Percentiles rank a stretch among this genome's conserved stretches.
Conservation (phyloP, 2,888 invertebrate genomes). For the Nomada lathburiana region DNA sequence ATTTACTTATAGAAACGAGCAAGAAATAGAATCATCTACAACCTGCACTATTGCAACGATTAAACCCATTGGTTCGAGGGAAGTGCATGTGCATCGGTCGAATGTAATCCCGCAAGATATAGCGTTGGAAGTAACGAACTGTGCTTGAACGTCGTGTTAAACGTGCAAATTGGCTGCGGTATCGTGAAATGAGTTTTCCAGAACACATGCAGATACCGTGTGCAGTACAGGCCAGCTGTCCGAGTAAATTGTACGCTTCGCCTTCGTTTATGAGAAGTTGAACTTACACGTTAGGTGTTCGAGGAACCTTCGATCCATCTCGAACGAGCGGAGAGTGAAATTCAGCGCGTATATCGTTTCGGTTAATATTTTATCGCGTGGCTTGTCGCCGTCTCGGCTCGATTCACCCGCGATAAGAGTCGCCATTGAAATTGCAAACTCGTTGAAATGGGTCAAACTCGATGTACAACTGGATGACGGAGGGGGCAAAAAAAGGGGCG, state of each 20-base stretch:
- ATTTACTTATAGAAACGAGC: no score
- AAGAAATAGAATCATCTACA: no score
- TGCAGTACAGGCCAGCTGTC: conserved; percentile 39
- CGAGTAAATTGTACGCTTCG: conserved; percentile 36
- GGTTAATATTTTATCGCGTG: conserved; percentile 33
- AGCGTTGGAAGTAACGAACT: background rate
- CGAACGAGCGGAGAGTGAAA: background rate
- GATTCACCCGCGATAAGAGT: conserved; percentile 7
- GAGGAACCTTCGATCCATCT: conserved; percentile 29
- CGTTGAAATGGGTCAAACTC: conserved; percentile 20
- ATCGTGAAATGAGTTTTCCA: background rate
- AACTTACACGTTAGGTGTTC: background rate
- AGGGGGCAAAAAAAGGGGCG: no score
- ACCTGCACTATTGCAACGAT: background rate
- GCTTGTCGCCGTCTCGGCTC: conserved; percentile 2
- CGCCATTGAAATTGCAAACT: conserved; percentile 21
- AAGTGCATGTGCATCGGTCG: background rate
- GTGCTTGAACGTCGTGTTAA: conserved; percentile 3
- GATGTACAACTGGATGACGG: background rate
- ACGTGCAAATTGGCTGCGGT: conserved; percentile 3
- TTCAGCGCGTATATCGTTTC: background rate
- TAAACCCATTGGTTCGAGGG: background rate
- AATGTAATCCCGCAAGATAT: background rate
- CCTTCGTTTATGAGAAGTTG: conserved; percentile 1
- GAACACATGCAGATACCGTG: conserved; percentile 8